Percentiles rank a stretch among this genome's conserved stretches.
phyloP scores from a whole-genome alignment of 2,888 invertebrate species.

The Melinaea menophilus region DNA sequence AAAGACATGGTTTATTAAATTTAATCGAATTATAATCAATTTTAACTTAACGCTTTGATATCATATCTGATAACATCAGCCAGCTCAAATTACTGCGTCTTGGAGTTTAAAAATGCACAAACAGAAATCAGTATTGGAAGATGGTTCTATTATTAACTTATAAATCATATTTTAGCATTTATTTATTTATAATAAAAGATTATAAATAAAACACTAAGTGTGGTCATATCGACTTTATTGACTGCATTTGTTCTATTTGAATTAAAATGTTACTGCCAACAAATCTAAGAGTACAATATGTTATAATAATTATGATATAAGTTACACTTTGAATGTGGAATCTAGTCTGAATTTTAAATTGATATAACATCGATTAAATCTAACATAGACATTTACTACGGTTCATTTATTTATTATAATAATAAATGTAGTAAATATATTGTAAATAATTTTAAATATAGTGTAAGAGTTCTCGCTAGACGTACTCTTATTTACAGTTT shows the following conservation, averaged over 20 bases:
- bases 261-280: conserved; percentile 38
- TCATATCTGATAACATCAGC: too few relatives aligned
- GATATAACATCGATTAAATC: conserved; percentile 32
- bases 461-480: conserved; percentile 23
- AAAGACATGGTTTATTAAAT: too few relatives aligned
- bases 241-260: conserved; percentile 38
- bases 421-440: conserved; percentile 31
- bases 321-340: conserved; percentile 31
- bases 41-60: too few relatives aligned
- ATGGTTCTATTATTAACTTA: too few relatives aligned
- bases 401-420: conserved; percentile 25
- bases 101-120: too few relatives aligned
- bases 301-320: conserved; percentile 30
- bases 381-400: conserved; percentile 31
- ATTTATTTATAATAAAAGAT: not conserved
- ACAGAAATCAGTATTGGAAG: too few relatives aligned
- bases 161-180: too few relatives aligned
- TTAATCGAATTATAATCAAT: too few relatives aligned
- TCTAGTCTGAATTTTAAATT: conserved; percentile 36
- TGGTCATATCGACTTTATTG: conserved; percentile 34
- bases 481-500: conserved; percentile 38
- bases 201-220: conserved; percentile 26
- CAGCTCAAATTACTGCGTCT: too few relatives aligned
- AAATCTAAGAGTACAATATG: conserved; percentile 33
- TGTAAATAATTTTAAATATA: conserved; percentile 27